These are phyloP conservation scores for Galemys pyrenaicus DNA, from an alignment of 2,113 vertebrate species.

Conservation along the genomic window DNA sequence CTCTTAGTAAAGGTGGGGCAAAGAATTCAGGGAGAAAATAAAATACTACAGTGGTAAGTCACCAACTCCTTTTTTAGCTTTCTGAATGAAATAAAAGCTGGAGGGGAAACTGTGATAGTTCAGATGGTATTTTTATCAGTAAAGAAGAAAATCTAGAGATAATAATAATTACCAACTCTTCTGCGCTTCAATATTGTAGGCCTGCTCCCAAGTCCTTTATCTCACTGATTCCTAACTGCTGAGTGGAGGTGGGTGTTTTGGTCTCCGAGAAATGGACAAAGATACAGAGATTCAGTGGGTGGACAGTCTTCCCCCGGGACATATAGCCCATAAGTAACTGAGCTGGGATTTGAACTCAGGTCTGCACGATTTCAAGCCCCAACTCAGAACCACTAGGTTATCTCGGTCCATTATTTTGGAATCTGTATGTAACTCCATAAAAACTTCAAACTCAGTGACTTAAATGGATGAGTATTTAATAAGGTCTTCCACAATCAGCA, in stretches of 20 bases:
- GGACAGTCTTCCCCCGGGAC: not conserved
- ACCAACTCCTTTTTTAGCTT: not conserved
- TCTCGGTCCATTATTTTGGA: not conserved
- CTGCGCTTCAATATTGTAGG: not conserved
- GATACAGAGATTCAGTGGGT: not conserved
- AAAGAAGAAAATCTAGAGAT: not conserved
- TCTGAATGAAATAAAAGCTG: not conserved
- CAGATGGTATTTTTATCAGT: not conserved
- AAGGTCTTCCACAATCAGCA: not conserved
- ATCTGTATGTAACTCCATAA: not conserved
- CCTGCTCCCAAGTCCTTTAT: not conserved
- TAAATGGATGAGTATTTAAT: slow-evolving; percentile 44
- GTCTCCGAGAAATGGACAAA: not conserved
- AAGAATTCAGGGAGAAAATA: not conserved
- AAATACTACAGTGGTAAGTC: not conserved
- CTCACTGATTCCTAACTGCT: not conserved
- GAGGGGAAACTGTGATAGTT: not conserved
- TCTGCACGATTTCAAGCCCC: not conserved
- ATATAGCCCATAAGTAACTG: not conserved
- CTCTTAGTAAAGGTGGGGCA: not conserved
- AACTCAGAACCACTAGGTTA: not conserved
- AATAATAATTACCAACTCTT: not conserved
- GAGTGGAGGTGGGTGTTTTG: not conserved
- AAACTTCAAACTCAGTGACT: not conserved
- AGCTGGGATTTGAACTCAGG: not conserved